Base-by-base conservation (phyloP, 2,797 vertebrate species). In the Amphiprion clarkii region DNA sequence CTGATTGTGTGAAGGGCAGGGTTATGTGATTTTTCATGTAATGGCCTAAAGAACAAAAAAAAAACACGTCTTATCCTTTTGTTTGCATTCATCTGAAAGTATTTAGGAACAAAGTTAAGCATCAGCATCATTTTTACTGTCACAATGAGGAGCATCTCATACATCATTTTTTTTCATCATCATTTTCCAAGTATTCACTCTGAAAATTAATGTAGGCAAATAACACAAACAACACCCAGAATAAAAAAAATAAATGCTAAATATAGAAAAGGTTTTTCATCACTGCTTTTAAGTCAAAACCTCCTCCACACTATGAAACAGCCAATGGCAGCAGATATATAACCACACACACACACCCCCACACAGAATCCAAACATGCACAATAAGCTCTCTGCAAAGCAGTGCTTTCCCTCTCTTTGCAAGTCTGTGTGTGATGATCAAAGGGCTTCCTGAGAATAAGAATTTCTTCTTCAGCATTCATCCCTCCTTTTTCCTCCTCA, bases 241-340 rank as follows among this genome's bases (percentile, higher is more conserved):
- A n/a, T 55, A 3, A 19, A 46, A 44, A 55, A 21, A 4, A n/a
- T n/a, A n/a, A 56, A 4, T 1, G n/a, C 36, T 13, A 44, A 27
- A 54, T 63, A 74, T 16, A 78, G 60, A 60, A 27, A 55, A 53
- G 19, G 0, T 51, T 29, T 67, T 62, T 65, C 39, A 71, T 59
- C 8, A 4, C 25, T 1, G 42, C 13, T 68, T 42, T 52, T 40
- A 56, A 76, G 29, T 42, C 13, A 19, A n/a, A 77, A 8, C 69
- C 80, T 74, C 84, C 79, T 74, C 58, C 78, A 78, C 80, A 76
- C 44, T 23, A 46, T 23, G 40, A 33, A 46, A 31, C 59, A 79
- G 59, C 72, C 78, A 86, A 42, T n/a, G 21, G 21, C 23, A 67
- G 56, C 65, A 58, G 39, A 77, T 33, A 53, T 9, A 56, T 40